Evolutionary conservation across 2,113 vertebrate genomes (phyloP).

Genomic region (Merops nubicus): DNA sequence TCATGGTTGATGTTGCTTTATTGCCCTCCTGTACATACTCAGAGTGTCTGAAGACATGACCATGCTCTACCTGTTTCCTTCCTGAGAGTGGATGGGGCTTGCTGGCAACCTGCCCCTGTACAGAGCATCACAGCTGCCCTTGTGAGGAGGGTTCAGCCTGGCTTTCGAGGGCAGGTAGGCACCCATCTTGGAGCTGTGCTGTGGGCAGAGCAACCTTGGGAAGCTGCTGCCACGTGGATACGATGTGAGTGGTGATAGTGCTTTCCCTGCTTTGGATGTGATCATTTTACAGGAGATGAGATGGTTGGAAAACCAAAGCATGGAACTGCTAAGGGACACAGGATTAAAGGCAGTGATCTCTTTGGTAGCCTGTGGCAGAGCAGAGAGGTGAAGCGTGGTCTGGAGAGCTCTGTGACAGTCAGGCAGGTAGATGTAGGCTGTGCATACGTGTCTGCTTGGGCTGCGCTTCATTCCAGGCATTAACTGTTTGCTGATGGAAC

Average conservation of each 20-base stretch:
- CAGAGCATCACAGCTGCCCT: rapidly evolving
- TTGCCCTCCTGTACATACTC: not conserved
- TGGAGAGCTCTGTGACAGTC: not conserved
- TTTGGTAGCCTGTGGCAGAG: rapidly evolving
- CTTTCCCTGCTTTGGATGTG: rapidly evolving
- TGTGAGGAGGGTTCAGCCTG: not conserved
- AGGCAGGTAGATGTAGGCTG: not conserved
- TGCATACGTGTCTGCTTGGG: rapidly evolving
- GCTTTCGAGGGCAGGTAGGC: rapidly evolving
- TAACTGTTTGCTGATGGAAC: not conserved
- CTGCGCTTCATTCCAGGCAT: not conserved
- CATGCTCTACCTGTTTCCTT: rapidly evolving
- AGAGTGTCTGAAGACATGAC: not conserved
- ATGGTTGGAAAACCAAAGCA: not conserved
- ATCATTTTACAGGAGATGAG: not conserved
- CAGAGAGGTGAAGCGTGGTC: not conserved
- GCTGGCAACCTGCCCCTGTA: not conserved
- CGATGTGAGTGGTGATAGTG: rapidly evolving
- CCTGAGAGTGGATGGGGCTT: not conserved
- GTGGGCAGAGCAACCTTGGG: rapidly evolving
- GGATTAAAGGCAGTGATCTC: not conserved
- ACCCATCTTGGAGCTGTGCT: rapidly evolving
- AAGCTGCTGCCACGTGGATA: rapidly evolving
- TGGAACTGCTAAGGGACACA: rapidly evolving
- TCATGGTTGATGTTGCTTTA: not conserved